Conservation (phyloP, 1,140 invertebrate species). For the Apis cerana region DNA sequence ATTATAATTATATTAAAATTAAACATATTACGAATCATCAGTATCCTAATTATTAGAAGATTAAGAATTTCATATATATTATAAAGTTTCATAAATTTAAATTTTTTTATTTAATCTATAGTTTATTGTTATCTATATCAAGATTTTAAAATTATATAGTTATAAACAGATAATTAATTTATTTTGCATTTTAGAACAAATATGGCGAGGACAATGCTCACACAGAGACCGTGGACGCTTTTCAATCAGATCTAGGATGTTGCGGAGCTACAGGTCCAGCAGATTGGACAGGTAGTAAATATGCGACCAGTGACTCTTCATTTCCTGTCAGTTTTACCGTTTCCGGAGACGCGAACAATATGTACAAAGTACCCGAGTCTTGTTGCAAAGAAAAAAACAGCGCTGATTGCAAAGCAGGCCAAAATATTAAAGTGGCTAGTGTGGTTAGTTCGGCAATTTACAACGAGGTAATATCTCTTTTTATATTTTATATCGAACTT, state of each 20-base stretch:
- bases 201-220: constrained; percentile 85
- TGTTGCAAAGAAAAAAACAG: constrained; percentile 82
- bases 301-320: constrained; percentile 76
- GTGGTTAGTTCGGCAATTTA: constrained; percentile 80
- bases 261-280: constrained; percentile 87
- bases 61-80: too few species aligned
- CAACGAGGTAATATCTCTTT: constrained; percentile 78
- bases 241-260: constrained; percentile 87
- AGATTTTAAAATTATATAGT: background rate
- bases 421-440: constrained; percentile 80
- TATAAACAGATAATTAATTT: background rate
- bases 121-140: background rate
- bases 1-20: background rate
- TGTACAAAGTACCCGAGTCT: constrained; percentile 83
- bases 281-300: constrained; percentile 87
- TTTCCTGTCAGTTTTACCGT: constrained; percentile 68
- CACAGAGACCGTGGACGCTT: constrained; percentile 86
- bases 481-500: background rate
- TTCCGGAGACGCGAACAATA: constrained; percentile 64
- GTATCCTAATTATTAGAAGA: too few species aligned
- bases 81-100: too few species aligned
- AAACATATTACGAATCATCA: too few species aligned
- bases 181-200: constrained; percentile 80
- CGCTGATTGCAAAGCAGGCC: constrained; percentile 78
- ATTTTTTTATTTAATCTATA: background rate